Base-by-base conservation (phyloP, 2,113 vertebrate genomes). In the Pandion haliaetus region DNA sequence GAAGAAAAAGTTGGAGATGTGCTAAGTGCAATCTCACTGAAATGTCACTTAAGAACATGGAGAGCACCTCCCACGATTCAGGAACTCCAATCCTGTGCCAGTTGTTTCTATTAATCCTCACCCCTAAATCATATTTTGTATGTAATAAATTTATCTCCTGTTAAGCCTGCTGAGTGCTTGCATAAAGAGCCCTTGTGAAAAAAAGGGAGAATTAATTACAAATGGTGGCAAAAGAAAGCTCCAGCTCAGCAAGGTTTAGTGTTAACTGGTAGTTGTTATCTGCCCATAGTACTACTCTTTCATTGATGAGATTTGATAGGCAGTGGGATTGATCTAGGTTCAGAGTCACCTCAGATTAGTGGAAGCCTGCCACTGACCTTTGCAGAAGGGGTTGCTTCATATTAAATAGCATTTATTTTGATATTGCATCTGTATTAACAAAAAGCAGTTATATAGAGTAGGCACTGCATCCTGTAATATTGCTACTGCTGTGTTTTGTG, bases 31-130 rank as follows among this genome's bases (percentile, higher is more conserved):
- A 88, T 95, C 87, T 88, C 55, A 86, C 52, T 57, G 84, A 88
- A 89, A 47, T 42, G 28, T 50, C 70, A 73, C 66, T 80, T 74
- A 74, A 69, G 73, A 84, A 17, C 55, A 38, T 4, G 62, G 17
- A 79, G 36, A 93, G 34, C 36, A 78, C 42, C 97, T 97, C 94
- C 95, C 90, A 97, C 97, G 88, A 97, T 91, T 96, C 97, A 98
- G 91, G 82, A 93, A 93, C 65, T 86, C 67, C 62, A 54, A 1
- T 55, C 83, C 76, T 47, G 12, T 29, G 55, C 62, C 79, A 57
- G 59, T 82, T 95, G 58, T 87, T 92, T 52, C 85, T 88, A 42
- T 91, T 79, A 86, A 62, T 70, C 77, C 62, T 74, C 91, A 82
- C 90, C 74, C 52, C 66, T 85, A 49, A 73, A 73, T 80, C 28